Conservation (phyloP, 2,113 vertebrate species). For the Herpetotheres cachinnans region DNA sequence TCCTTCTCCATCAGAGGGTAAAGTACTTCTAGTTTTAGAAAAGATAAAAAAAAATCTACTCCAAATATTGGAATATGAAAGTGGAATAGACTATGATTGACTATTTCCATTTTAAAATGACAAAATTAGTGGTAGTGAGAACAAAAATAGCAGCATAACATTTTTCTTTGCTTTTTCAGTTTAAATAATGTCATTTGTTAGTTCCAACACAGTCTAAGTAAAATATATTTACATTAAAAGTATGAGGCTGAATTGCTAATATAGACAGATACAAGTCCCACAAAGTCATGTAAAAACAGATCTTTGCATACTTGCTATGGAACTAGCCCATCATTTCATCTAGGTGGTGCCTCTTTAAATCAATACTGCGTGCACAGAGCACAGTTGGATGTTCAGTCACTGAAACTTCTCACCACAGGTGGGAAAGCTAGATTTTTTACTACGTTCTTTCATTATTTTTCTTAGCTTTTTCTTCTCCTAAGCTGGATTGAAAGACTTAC, state of each 20-base stretch:
- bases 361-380: neutral
- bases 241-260: neutral
- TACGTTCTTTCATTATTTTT: neutral
- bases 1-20: neutral
- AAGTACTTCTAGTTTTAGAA: neutral
- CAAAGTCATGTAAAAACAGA: accelerated
- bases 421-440: neutral
- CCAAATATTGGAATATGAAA: neutral
- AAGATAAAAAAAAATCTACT: neutral
- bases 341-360: neutral
- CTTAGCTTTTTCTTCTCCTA: neutral
- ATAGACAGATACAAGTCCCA: neutral
- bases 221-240: neutral
- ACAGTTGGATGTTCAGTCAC: neutral
- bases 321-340: neutral
- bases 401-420: neutral
- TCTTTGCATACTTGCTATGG: neutral
- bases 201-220: neutral
- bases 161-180: neutral
- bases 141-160: neutral
- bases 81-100: neutral
- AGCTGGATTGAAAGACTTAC: neutral
- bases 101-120: neutral
- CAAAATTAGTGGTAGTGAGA: neutral
- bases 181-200: neutral